These are phyloP conservation scores for Gadus macrocephalus DNA, from an alignment of 2,113 vertebrate species.

Conservation along the genomic window DNA sequence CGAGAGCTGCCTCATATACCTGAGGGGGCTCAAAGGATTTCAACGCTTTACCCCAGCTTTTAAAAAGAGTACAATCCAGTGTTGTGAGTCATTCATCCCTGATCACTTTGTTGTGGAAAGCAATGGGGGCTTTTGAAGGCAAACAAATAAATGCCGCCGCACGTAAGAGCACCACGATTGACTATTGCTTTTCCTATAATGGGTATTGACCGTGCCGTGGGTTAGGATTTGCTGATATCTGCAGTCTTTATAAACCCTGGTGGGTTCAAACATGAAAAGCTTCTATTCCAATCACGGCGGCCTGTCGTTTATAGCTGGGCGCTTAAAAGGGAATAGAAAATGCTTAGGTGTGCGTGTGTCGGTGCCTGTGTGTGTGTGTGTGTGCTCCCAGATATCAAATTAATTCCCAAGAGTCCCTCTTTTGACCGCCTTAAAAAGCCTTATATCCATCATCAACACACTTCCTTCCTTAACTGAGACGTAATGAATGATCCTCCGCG, in stretches of 20 bases:
- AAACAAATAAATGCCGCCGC: slow-evolving; percentile 20
- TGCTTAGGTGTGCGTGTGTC: no score
- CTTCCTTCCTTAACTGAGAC: no score
- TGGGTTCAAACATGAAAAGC: slow-evolving; percentile 46
- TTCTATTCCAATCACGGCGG: slow-evolving; percentile 24
- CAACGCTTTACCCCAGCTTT: no score
- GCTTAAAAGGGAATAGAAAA: slow-evolving; percentile 50
- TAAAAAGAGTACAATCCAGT: background rate
- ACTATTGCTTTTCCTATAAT: slow-evolving; percentile 63
- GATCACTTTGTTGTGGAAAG: slow-evolving; percentile 17
- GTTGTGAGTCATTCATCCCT: slow-evolving; percentile 31
- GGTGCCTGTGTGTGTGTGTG: no score
- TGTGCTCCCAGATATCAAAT: no score
- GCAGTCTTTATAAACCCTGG: slow-evolving; percentile 54
- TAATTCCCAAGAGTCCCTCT: no score
- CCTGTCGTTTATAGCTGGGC: slow-evolving; percentile 34
- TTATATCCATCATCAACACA: no score
- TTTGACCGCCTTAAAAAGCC: no score
- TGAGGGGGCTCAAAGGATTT: no score
- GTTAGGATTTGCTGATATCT: slow-evolving; percentile 57
- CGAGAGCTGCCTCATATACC: no score
- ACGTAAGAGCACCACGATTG: slow-evolving; percentile 40
- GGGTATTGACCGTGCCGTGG: slow-evolving; percentile 55
- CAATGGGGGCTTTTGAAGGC: slow-evolving; percentile 21
- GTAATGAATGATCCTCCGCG: slow-evolving; percentile 54